Conservation (phyloP, 2,113 vertebrate species). For the Okapia johnstoni region DNA sequence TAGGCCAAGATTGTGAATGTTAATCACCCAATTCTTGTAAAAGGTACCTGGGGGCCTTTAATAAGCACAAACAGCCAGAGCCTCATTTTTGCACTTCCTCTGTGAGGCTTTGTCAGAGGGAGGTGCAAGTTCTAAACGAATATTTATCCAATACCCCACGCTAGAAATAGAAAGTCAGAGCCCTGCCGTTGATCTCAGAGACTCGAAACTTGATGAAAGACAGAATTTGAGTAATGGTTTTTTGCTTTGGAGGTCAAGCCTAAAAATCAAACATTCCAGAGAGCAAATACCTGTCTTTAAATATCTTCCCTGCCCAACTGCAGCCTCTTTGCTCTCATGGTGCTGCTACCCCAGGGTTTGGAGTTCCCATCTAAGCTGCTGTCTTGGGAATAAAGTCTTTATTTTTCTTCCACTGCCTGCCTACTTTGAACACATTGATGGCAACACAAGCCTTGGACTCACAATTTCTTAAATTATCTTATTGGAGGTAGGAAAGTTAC, state of each 20-base stretch:
- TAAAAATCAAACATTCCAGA: neutral
- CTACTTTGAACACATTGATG: neutral
- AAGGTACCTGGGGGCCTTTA: conserved; percentile 43
- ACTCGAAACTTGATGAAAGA: neutral
- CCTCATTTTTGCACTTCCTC: conserved; percentile 45
- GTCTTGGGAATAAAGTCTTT: neutral
- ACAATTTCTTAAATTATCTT: neutral
- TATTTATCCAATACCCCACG: neutral
- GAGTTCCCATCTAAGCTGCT: neutral
- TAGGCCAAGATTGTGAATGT: conserved; percentile 47
- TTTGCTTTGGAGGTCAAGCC: neutral
- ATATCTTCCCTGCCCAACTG: neutral
- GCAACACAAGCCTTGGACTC: neutral
- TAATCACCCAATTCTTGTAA: conserved; percentile 66
- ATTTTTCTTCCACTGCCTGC: neutral
- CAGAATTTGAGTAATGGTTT: neutral
- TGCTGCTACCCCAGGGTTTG: neutral
- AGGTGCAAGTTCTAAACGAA: neutral
- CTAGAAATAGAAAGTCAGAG: neutral
- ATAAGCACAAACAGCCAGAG: conserved; percentile 9
- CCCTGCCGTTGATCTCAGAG: neutral
- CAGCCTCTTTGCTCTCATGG: neutral
- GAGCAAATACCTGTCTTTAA: neutral
- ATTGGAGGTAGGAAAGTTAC: neutral
- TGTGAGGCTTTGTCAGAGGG: neutral